A percentile compares a stretch with the other conserved stretches of the same genome.
These are phyloP conservation scores for Campoletis raptor DNA, from an alignment of 2,888 invertebrate species.

Conservation along the genomic window DNA sequence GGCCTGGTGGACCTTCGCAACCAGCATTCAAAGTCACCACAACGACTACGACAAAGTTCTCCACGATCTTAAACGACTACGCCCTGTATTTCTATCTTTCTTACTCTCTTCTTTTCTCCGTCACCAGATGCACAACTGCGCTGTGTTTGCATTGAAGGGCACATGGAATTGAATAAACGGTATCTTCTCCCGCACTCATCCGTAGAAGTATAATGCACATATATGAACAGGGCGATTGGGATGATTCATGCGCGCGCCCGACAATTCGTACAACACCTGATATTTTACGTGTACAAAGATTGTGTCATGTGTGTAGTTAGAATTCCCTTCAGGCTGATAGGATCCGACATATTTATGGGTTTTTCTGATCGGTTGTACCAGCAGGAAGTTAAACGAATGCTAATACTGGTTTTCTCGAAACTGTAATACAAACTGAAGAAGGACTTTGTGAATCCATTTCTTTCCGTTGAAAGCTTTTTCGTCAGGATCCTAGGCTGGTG, in stretches of 20 bases:
- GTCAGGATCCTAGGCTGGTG: not conserved
- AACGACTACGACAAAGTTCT: constrained; percentile 55
- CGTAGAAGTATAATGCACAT: constrained; percentile 11
- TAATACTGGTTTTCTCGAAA: not conserved
- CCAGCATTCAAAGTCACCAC: constrained; percentile 70
- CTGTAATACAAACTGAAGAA: not conserved
- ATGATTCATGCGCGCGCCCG: constrained; percentile 75
- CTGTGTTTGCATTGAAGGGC: constrained; percentile 1
- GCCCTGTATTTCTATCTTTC: constrained; percentile 48
- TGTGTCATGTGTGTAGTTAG: constrained; percentile 8
- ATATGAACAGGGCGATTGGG: constrained; percentile 56
- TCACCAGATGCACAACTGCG: not conserved
- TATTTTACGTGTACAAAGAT: constrained; percentile 65
- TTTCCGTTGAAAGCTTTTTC: not conserved
- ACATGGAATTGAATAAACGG: constrained; percentile 8
- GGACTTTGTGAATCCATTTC: not conserved
- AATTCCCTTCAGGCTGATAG: constrained; percentile 24
- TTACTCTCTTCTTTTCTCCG: constrained; percentile 16
- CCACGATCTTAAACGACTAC: constrained; percentile 67
- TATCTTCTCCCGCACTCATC: constrained; percentile 19
- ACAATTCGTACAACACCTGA: constrained; percentile 75
- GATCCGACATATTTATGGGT: constrained; percentile 14
- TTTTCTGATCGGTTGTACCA: not conserved
- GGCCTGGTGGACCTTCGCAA: constrained; percentile 64
- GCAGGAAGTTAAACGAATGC: constrained; percentile 3